Conservation (phyloP, 2,888 invertebrate genomes). For the Caenorhabditis uteleia region DNA sequence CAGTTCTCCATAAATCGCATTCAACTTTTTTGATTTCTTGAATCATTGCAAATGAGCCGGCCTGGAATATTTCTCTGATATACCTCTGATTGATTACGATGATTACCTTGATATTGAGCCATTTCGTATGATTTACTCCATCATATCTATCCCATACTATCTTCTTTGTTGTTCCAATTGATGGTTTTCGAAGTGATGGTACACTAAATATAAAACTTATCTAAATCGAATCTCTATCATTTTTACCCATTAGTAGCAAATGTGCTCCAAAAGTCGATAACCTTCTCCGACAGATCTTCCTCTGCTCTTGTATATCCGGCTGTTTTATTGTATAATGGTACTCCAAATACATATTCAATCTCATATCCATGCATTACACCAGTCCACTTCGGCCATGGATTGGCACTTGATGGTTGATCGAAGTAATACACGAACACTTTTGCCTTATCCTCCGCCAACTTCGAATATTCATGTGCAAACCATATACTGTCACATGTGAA, state of each 20-base stretch:
- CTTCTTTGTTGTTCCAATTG: conserved; percentile 16
- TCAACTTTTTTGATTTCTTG: conserved; percentile 56
- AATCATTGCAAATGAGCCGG: conserved; percentile 41
- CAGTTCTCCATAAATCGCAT: conserved; percentile 59
- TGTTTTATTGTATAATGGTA: conserved; percentile 75
- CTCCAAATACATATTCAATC: conserved; percentile 95
- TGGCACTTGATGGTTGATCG: conserved; percentile 66
- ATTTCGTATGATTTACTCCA: conserved; percentile 33
- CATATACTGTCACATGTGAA: conserved; percentile 74
- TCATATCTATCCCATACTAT: conserved; percentile 36
- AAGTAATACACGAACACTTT: conserved; percentile 68
- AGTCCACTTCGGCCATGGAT: conserved; percentile 69
- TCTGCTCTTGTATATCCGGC: conserved; percentile 61
- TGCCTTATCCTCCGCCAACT: conserved; percentile 47
- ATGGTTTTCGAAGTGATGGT: conserved; percentile 21
- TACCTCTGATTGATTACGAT: not conserved
- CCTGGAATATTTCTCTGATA: too few relatives aligned
- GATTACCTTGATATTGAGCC: conserved; percentile 24
- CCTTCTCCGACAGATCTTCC: conserved; percentile 55
- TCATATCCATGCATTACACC: conserved; percentile 97
- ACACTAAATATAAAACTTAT: conserved; percentile 6
- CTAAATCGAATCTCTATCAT: not conserved
- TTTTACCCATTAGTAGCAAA: conserved; percentile 61
- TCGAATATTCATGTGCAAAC: conserved; percentile 58
- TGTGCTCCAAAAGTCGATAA: conserved; percentile 63